Evolutionary conservation across 2,113 vertebrate species (phyloP).

Genomic region (Vanacampus margaritifer): DNA sequence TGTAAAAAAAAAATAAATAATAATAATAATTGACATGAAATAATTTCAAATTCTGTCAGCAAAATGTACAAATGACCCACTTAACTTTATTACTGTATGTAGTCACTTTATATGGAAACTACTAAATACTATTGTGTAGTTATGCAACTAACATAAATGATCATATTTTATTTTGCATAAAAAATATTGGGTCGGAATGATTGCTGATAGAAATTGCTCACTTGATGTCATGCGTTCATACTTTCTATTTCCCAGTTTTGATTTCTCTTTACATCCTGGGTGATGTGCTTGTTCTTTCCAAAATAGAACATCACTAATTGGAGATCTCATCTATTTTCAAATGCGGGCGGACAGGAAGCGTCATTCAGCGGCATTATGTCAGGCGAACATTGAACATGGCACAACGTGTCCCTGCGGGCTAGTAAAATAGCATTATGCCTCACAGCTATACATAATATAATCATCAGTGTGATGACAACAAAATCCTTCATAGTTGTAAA

Average conservation of each 20-base stretch:
- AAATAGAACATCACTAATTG: neutral
- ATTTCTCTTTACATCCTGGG: neutral
- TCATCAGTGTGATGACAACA: neutral
- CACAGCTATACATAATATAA: neutral
- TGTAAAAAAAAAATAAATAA: neutral
- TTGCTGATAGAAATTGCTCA: neutral
- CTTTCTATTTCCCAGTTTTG: neutral
- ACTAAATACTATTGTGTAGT: neutral
- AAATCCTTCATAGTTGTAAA: neutral
- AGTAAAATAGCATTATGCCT: neutral
- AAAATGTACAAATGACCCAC: neutral
- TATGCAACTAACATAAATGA: constrained; percentile 15
- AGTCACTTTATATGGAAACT: constrained; percentile 11
- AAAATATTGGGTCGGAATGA: neutral
- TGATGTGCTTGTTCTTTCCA: neutral
- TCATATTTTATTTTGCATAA: constrained; percentile 1
- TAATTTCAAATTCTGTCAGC: neutral
- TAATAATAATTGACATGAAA: neutral
- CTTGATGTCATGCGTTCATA: neutral
- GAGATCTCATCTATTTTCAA: neutral
- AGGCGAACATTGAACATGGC: neutral
- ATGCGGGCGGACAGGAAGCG: neutral
- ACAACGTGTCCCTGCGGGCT: neutral
- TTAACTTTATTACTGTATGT: neutral
- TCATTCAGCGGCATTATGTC: neutral